These are phyloP conservation scores for Nasonia longicornis DNA, from an alignment of 1,140 invertebrate species.

Conservation along the genomic window DNA sequence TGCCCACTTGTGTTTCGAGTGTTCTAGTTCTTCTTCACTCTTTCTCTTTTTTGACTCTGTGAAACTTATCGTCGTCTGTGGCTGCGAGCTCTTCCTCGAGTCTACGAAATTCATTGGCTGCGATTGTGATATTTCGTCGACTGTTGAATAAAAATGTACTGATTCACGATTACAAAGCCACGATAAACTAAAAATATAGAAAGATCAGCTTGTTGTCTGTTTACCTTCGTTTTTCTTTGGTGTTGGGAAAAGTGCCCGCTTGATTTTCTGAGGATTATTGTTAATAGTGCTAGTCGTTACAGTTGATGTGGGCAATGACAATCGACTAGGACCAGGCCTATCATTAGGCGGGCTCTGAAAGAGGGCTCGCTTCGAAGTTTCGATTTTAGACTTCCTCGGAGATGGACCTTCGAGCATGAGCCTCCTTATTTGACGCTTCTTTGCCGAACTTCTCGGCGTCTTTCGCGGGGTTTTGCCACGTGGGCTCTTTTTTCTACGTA, in stretches of 20 bases:
- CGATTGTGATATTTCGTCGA: not conserved
- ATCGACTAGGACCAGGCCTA: conserved; percentile 60
- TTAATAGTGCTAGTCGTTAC: not conserved
- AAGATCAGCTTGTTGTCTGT: not conserved
- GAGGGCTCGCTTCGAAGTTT: conserved; percentile 73
- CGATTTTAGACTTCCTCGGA: conserved; percentile 61
- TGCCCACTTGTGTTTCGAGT: conserved; percentile 68
- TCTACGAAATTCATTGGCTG: conserved; percentile 29
- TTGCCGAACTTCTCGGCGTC: conserved; percentile 63
- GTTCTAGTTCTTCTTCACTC: conserved; percentile 69
- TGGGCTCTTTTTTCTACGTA: conserved; percentile 60
- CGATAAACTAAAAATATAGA: not conserved
- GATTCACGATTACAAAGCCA: not conserved
- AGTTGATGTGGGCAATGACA: conserved; percentile 11
- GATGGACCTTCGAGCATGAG: conserved; percentile 57
- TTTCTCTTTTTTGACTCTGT: conserved; percentile 68
- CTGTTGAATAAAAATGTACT: not conserved
- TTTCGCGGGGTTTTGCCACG: conserved; percentile 60
- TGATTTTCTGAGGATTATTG: conserved; percentile 66
- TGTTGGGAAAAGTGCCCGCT: conserved; percentile 73
- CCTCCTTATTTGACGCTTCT: conserved; percentile 58
- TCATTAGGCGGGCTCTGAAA: conserved; percentile 73
- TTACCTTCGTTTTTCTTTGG: conserved; percentile 63
- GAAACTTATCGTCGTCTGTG: conserved; percentile 35
- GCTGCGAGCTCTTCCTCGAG: not conserved